Evolutionary conservation across 1,140 invertebrate genomes (phyloP), one percentile per base, ranked within the genome.

Genomic region (Matsumurasca onukii): DNA sequence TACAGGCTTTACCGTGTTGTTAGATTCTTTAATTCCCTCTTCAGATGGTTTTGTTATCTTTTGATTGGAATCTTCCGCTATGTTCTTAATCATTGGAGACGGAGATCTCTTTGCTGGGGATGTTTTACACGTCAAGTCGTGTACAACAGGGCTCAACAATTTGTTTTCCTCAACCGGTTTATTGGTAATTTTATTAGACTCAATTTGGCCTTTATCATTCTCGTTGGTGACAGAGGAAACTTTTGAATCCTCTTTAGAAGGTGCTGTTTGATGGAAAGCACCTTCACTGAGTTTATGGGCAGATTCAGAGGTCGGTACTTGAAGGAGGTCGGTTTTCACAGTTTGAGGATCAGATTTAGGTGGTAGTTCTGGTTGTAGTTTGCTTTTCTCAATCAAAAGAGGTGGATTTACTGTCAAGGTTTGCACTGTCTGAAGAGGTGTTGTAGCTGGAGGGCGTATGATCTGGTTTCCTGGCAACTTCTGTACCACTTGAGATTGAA

Each of bases 71-170:
- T n/a, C n/a, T n/a, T n/a, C n/a, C n/a, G n/a, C n/a, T n/a, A n/a
- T n/a, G n/a, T n/a, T n/a, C n/a, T n/a, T n/a, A n/a, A n/a, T n/a
- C n/a, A n/a, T n/a, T n/a, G n/a, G n/a, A n/a, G n/a, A n/a, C n/a
- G n/a, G n/a, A n/a, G n/a, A n/a, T n/a, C n/a, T 29, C 27, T 69
- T 73, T 67, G 22, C 45, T 49, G 24, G 25, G 13, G 65, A 24
- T 1, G 64, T 64, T 69, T 69, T 68, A 24, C 48, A 30, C 1
- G 72, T 70, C 30, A 73, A 52, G 65, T 71, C 72, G 39, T 73
- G 70, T 63, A 73, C 71, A n/a, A 73, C 68, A 59, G 69, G 69
- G 59, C 67, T 71, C 25, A 73, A 64, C 3, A 70, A 69, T 31
- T 71, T 71, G 3, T 30, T 51, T 29, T 73, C 70, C 15, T 70